A percentile compares a stretch with the other conserved stretches of the same genome.
phyloP scores from a whole-genome alignment of 2,113 vertebrate genomes.

The Clarias gariepinus region DNA sequence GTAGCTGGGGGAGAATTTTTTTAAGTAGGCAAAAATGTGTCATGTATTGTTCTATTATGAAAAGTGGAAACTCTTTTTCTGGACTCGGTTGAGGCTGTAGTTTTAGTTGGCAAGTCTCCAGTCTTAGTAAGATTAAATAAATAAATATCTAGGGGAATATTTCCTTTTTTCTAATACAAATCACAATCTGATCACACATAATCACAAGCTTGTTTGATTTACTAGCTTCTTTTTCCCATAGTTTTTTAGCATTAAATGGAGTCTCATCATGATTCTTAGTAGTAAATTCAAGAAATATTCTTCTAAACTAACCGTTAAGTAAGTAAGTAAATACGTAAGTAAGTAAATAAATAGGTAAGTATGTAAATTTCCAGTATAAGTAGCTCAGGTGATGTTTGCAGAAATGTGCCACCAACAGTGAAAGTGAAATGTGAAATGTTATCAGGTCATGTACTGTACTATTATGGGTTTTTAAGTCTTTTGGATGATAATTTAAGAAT shows the following conservation, averaged over 20 bases:
- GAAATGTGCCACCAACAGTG: neutral
- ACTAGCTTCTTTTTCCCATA: slow-evolving; percentile 10
- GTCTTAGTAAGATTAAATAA: neutral
- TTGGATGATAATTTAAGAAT: neutral
- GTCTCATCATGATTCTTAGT: slow-evolving; percentile 2
- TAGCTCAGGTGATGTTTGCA: neutral
- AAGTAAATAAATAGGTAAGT: too few relatives aligned
- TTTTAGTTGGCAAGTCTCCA: neutral
- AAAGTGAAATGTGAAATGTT: neutral
- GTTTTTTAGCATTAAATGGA: neutral
- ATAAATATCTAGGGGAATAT: too few relatives aligned
- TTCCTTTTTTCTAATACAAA: too few relatives aligned
- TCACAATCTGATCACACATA: too few relatives aligned
- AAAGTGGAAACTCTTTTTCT: neutral
- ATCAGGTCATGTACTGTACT: slow-evolving; percentile 3
- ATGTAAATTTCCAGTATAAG: neutral
- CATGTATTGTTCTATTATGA: neutral
- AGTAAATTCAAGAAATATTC: slow-evolving; percentile 15
- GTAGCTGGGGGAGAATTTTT: neutral
- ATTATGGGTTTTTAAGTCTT: neutral
- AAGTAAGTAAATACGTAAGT: too few relatives aligned
- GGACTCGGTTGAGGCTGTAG: neutral
- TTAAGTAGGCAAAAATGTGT: slow-evolving; percentile 19
- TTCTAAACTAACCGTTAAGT: slow-evolving; percentile 5
- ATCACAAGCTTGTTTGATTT: neutral